Base-by-base conservation (phyloP, 1,140 invertebrate genomes). In the Lepidurus apus region DNA sequence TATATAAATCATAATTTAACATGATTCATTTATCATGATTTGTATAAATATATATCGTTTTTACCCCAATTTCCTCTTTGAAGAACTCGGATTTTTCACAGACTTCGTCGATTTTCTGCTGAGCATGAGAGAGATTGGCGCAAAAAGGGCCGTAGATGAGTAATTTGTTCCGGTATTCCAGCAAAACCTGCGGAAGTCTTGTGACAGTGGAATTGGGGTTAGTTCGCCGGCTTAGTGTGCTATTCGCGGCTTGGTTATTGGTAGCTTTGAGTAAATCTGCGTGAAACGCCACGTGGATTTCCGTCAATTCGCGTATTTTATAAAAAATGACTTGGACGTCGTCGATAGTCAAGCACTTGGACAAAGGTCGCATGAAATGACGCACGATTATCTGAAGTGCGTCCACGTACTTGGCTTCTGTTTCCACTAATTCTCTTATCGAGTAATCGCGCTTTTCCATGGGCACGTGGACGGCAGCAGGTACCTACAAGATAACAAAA, bases 61-160 rank as follows among this genome's bases (percentile, higher is more conserved):
- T 84, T 82, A 87, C 87, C 81, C 84, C 81, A 80, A 93, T 87
- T 84, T 89, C 87, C 80, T 87, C 85, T 82, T 88, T 87, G 24
- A 90, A 83, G 17, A 80, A 26, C 79, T 91, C 90, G 81, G 88
- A 90, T 80, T 88, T 89, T 80, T 89, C 87, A 82, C 90, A 92
- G 5, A 91, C 81, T 81, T 95, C 92, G 82, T 94, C 91, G 34
- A 97, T 87, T 42, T 88, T 85, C 80, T 90, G 89, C 83, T 95
- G 94, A 45, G 95, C 94, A 43, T 87, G 86, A 0, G 95, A 92
- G 42, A 98, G 88, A 85, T 96, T 96, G 6, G 95, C 93, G 86
- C 97, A 99, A 85, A 98, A 98, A 82, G 95, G 93, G 13, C 96
- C 96, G 84, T 99, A 99, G 74, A 97, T 89, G 17, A 98, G 88